A percentile compares a stretch with the other conserved stretches of the same genome.
phyloP scores from a whole-genome alignment of 37 sponge, comb jelly and placozoan species.

The Ephydatia muelleri region DNA sequence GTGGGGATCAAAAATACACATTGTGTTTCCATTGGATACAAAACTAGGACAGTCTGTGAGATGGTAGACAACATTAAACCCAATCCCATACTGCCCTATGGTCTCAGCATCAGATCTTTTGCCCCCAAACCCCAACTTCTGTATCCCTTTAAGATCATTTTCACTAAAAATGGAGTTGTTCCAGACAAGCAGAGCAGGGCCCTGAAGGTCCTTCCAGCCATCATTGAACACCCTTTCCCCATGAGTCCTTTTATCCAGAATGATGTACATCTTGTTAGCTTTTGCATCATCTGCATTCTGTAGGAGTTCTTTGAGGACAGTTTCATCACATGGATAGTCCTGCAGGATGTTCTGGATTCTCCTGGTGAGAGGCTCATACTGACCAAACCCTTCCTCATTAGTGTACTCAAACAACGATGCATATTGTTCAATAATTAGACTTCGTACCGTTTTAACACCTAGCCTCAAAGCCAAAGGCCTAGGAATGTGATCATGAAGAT shows the following conservation, averaged over 20 bases:
- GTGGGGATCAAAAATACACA: constrained; percentile 87
- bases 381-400: constrained; percentile 23
- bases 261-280: constrained; percentile 67
- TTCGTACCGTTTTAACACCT: constrained; percentile 7
- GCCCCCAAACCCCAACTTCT: constrained; percentile 70
- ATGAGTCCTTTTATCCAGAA: constrained; percentile 60
- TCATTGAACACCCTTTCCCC: background rate
- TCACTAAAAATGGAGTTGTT: constrained; percentile 69
- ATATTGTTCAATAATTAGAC: background rate
- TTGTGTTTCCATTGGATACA: constrained; percentile 60
- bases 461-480: constrained; percentile 5
- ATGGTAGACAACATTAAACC: constrained; percentile 89
- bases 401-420: background rate
- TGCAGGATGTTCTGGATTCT: constrained; percentile 39
- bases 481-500: background rate
- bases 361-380: constrained; percentile 31
- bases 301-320: constrained; percentile 55
- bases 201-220: constrained; percentile 72
- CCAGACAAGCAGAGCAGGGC: constrained; percentile 76
- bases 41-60: constrained; percentile 89
- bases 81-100: constrained; percentile 90
- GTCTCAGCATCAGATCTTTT: constrained; percentile 66
- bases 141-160: constrained; percentile 79
- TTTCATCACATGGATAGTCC: constrained; percentile 46
- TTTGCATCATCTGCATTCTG: constrained; percentile 88